Evolutionary conservation across 2,888 invertebrate species (phyloP).

Genomic region (Mechanitis messenoides): DNA sequence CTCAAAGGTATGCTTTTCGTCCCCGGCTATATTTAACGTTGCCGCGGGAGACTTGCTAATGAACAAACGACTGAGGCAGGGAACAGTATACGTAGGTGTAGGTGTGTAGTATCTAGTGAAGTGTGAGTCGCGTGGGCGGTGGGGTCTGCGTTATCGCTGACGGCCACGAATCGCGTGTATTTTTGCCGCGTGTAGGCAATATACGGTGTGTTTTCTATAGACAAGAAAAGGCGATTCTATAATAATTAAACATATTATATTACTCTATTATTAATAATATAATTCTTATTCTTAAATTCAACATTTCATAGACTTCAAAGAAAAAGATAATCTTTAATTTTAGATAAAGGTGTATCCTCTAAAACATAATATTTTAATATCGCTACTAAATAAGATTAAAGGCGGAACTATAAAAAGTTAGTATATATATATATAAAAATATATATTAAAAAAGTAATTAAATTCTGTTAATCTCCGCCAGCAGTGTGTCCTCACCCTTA

Average conservation of each 20-base stretch:
- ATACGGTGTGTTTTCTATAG: constrained; percentile 16
- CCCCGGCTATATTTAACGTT: constrained; percentile 34
- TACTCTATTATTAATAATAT: no score
- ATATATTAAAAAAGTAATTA: not conserved
- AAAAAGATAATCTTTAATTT: no score
- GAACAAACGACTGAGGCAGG: constrained; percentile 29
- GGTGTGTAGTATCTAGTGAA: constrained; percentile 21
- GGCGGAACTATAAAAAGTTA: no score
- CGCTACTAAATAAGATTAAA: no score
- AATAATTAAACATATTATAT: no score
- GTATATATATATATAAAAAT: no score
- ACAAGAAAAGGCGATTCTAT: constrained; percentile 11
- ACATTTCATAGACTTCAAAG: no score
- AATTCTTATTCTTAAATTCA: no score
- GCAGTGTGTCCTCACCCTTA: constrained; percentile 17
- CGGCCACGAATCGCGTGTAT: constrained; percentile 48
- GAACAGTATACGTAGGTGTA: constrained; percentile 23
- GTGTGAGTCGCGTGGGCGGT: constrained; percentile 34
- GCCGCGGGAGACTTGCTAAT: constrained; percentile 32
- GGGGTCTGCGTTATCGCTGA: constrained; percentile 39
- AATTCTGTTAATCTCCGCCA: constrained; percentile 18
- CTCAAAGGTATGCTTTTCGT: constrained; percentile 27
- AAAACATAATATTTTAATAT: not conserved
- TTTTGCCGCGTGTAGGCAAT: constrained; percentile 41
- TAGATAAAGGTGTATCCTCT: not conserved